Conservation (phyloP, 2,113 vertebrate species). For the Gnathonemus echidnorhynchus region DNA sequence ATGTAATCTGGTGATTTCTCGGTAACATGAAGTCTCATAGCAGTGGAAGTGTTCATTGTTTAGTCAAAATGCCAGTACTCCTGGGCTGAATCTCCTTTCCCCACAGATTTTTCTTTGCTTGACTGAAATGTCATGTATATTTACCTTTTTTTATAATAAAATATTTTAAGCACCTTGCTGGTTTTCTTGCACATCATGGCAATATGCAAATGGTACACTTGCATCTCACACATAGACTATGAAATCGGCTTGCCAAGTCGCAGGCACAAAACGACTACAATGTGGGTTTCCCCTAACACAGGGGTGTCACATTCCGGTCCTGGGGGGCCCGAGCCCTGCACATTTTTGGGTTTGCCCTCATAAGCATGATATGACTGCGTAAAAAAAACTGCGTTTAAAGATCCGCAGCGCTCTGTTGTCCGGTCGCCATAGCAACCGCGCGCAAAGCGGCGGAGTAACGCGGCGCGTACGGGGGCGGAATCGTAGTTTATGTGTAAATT, state of each 20-base stretch:
- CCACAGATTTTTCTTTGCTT: not conserved
- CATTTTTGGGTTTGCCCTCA: not conserved
- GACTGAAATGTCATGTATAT: not conserved
- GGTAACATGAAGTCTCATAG: not conserved
- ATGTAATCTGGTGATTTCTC: constrained; percentile 7
- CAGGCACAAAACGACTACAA: not conserved
- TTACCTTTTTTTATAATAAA: constrained; percentile 2
- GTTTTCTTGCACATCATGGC: not conserved
- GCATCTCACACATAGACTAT: not conserved
- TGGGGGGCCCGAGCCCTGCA: not conserved
- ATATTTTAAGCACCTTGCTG: not conserved
- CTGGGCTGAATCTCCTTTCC: not conserved
- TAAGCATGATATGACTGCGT: not conserved
- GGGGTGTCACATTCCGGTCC: not conserved
- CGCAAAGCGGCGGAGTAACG: not conserved
- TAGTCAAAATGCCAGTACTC: not conserved
- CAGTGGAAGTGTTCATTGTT: not conserved
- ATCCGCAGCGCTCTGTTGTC: not conserved
- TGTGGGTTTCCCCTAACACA: not conserved
- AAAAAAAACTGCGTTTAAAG: not conserved
- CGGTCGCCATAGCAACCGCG: not conserved
- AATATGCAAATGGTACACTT: not conserved
- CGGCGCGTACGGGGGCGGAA: not conserved
- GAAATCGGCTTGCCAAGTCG: not conserved
- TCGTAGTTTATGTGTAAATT: not conserved